Base-by-base conservation (phyloP, 2,888 invertebrate species). In the Himalopsyche kuldschensis region DNA sequence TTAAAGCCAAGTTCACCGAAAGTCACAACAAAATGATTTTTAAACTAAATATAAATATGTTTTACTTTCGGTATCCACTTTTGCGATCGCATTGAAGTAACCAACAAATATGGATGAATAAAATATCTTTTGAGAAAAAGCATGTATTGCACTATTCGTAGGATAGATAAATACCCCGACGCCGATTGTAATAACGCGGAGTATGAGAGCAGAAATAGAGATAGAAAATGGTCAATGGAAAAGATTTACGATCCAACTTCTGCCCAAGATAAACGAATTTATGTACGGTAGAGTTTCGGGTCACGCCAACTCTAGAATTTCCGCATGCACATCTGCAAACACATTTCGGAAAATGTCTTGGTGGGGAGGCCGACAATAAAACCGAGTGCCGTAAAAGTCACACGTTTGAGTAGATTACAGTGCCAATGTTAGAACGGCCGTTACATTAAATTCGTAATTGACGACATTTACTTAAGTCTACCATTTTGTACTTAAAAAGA, bases 211-310 rank as follows among this genome's bases (percentile, higher is more conserved):
- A 76, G 41, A 24, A 17, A 32, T 76, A 76, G 35, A 76, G 75
- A 75, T 75, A 75, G 69, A 46, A 20, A 35, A 30, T 27, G 75
- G 69, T 48, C 78, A 69, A 41, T 35, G 46, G 77, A n/a, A 27
- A 75, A 82, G 82, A 82, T 82, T 82, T 82, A 82, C 82, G 75
- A 78, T 82, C 47, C 82, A 82, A 79, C 82, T 79, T 82, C 79
- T 79, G 27, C 32, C 46, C 41, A 78, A 78, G 82, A 79, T 82
- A 82, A 82, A 79, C 79, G 79, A 75, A 82, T 82, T 82, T 82
- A 82, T 75, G 79, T 79, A 32, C 41, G 78, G 46, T 24, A 30
- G 24, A 32, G 41, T 76, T 31, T 31, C 35, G 20, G 76, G 76
- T 35, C 76, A 35, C 76, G n/a, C 76, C 32, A 32, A n/a, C 69